Evolutionary conservation across 2,113 vertebrate genomes (phyloP).

Genomic region (Ophthalmolycus amberensis): DNA sequence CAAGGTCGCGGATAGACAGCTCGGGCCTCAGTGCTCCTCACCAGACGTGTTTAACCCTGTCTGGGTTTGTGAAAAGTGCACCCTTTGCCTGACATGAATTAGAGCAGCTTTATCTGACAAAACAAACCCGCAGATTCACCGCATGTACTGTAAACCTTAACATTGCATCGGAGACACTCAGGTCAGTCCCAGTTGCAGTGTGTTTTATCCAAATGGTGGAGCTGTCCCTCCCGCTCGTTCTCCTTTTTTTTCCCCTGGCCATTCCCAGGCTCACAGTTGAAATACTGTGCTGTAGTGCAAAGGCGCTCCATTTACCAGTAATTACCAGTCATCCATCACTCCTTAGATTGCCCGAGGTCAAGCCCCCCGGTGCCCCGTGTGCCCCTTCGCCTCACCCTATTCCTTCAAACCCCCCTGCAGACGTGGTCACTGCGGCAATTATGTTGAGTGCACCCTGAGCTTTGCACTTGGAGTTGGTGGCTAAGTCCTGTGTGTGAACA

Average conservation of each 20-base stretch:
- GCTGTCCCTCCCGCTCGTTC: constrained; percentile 26
- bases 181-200: neutral
- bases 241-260: constrained; percentile 30
- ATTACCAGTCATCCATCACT: constrained; percentile 90
- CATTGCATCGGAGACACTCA: neutral
- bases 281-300: constrained; percentile 82
- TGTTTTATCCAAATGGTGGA: constrained; percentile 43
- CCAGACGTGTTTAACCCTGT: constrained; percentile 63
- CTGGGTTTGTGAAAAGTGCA: constrained; percentile 40
- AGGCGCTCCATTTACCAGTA: constrained; percentile 86
- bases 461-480: constrained; percentile 78
- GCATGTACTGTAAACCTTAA: constrained; percentile 12
- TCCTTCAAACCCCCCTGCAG: constrained; percentile 77
- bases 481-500: constrained; percentile 73
- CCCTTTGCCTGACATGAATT: constrained; percentile 32
- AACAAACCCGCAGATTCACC: constrained; percentile 17
- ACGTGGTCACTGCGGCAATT: constrained; percentile 85
- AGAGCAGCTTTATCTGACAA: constrained; percentile 28
- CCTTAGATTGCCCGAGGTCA: constrained; percentile 86
- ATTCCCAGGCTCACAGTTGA: constrained; percentile 77
- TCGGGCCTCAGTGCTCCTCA: constrained; percentile 51
- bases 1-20: constrained; percentile 72
- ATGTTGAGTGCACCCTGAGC: constrained; percentile 81
- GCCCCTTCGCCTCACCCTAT: constrained; percentile 71
- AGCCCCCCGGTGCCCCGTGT: constrained; percentile 69